Evolutionary conservation across 2,888 invertebrate species (phyloP).

Genomic region (Polydrusus pterygomalis): DNA sequence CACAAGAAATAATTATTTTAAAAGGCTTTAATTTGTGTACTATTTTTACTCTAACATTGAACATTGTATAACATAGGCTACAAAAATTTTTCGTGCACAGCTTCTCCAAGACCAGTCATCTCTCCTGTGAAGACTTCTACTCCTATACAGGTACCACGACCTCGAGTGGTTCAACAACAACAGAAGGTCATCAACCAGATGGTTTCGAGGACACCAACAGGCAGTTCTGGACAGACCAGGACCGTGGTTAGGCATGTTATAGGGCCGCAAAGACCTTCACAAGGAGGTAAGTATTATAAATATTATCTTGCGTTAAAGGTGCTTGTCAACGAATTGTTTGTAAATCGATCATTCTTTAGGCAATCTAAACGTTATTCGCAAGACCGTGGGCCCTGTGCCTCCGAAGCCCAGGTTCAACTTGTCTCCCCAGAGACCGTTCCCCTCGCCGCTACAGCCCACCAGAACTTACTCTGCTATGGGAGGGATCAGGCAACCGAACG

Average conservation of each 20-base stretch:
- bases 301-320: no score
- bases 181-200: constrained; percentile 49
- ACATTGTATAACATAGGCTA: no score
- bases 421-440: constrained; percentile 45
- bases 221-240: constrained; percentile 5
- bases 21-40: no score
- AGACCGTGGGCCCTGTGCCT: constrained; percentile 35
- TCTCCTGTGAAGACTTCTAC: background rate
- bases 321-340: no score
- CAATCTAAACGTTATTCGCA: constrained; percentile 43
- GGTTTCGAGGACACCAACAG: constrained; percentile 30
- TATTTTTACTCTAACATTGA: no score
- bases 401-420: constrained; percentile 60
- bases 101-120: background rate
- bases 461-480: constrained; percentile 45
- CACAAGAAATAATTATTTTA: no score
- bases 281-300: constrained; percentile 45
- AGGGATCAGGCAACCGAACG: constrained; percentile 51
- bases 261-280: constrained; percentile 40
- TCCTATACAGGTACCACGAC: constrained; percentile 33
- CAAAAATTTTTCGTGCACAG: constrained; percentile 1
- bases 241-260: constrained; percentile 51
- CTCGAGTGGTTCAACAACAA: constrained; percentile 28
- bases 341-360: no score
- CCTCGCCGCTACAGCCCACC: constrained; percentile 38